Evolutionary conservation across 2,888 invertebrate genomes (phyloP), one percentile per base, ranked within the genome.

Genomic region (Nomada hirtipes): DNA sequence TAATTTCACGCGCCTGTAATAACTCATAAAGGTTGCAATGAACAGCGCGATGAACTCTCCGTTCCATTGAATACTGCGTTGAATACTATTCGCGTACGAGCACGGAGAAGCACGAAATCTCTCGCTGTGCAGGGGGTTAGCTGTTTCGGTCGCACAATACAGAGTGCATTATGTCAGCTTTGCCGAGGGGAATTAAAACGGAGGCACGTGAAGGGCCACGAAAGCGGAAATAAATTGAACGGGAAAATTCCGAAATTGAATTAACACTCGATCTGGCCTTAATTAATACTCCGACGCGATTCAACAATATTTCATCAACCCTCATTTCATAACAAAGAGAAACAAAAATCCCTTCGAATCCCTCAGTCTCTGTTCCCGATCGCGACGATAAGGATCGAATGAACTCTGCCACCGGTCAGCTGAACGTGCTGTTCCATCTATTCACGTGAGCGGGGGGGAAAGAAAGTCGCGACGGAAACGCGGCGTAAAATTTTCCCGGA

Each of bases 321-420:
- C 15, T 7, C 4, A 13, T 9, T 11, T 23, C 13, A 2, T 4
- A 50, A n/a, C 9, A 3, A 18, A n/a, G 0, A 18, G 13, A 18
- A 59, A 75, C 50, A 36, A 9, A 15, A 11, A 20, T 53, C 18
- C 2, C 0, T 18, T 23, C 23, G 20, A 9, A 4, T 36, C 15
- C 11, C 20, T 15, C 11, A 10, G 20, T 26, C 20, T 50, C n/a
- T 0, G 20, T 20, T 20, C 18, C 44, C 4, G 15, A 15, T 42
- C 42, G 10, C 59, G 20, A 65, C 57, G 9, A 26, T 29, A n/a
- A 59, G 76, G 42, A 65, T 76, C 44, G 47, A 61, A 67, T 36
- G 50, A 36, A 18, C 2, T 15, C 4, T 7, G 26, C 26, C 20
- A 13, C 42, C 26, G 57, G 36, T 29, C 73, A 53, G 15, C 29